A percentile compares a stretch with the other conserved stretches of the same genome.
Evolutionary conservation across 2,797 vertebrate genomes (phyloP).

Genomic region (Rhinoraja longicauda): DNA sequence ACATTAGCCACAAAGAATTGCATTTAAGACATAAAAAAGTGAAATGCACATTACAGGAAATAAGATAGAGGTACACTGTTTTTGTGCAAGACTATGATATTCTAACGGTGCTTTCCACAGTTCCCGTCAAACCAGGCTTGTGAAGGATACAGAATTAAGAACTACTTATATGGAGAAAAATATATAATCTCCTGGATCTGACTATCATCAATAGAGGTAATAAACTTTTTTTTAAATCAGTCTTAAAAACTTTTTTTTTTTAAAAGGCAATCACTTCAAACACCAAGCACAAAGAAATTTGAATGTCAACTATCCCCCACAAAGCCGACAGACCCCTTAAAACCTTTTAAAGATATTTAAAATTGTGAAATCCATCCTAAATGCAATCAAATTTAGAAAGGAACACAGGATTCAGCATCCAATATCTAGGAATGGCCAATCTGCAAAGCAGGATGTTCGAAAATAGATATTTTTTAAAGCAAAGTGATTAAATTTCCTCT

Average conservation of each 20-base stretch:
- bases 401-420: neutral
- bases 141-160: neutral
- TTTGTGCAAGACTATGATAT: neutral
- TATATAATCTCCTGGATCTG: neutral
- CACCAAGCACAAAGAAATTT: neutral
- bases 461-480: neutral
- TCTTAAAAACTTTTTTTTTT: neutral
- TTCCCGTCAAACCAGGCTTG: neutral
- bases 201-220: neutral
- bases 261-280: neutral
- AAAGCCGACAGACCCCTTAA: neutral
- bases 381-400: neutral
- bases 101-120: neutral
- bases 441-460: neutral
- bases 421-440: neutral
- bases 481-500: neutral
- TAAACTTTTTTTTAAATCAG: neutral
- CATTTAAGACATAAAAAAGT: neutral
- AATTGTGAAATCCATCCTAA: neutral
- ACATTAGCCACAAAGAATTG: neutral
- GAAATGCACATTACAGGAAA: neutral
- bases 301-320: neutral
- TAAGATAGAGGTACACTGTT: neutral
- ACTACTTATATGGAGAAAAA: neutral
- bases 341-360: neutral